Evolutionary conservation across 2,113 vertebrate species (phyloP).

Genomic region (Nestor notabilis): DNA sequence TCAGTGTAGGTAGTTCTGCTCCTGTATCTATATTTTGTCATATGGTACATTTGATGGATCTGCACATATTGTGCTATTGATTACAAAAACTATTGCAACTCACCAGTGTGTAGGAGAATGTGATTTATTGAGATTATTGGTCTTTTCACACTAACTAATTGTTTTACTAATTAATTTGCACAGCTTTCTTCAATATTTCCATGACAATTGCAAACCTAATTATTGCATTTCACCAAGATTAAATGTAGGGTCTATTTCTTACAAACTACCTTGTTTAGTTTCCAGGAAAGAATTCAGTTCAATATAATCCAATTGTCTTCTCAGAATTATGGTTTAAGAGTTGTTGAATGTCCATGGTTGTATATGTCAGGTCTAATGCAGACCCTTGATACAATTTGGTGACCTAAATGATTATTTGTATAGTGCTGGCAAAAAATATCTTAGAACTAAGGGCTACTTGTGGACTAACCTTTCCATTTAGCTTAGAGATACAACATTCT

Average conservation of each 20-base stretch:
- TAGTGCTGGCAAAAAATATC: background rate
- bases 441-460: background rate
- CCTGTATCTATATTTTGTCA: background rate
- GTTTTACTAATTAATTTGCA: constrained; percentile 59
- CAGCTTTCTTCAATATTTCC: constrained; percentile 50
- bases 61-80: background rate
- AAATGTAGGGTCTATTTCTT: constrained; percentile 18
- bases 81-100: background rate
- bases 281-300: constrained; percentile 48
- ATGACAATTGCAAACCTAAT: constrained; percentile 52
- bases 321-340: background rate
- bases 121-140: background rate
- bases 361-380: background rate
- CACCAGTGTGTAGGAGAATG: background rate
- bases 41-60: background rate
- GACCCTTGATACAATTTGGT: background rate
- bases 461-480: background rate
- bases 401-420: background rate
- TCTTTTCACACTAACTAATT: background rate
- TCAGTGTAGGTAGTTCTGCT: background rate
- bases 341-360: background rate
- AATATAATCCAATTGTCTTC: constrained; percentile 27
- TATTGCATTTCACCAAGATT: constrained; percentile 34
- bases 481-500: background rate
- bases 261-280: constrained; percentile 48